A percentile compares a stretch with the other conserved stretches of the same genome.
Evolutionary conservation across 2,888 invertebrate species (phyloP).

Genomic region (Heteromurus nitidus): DNA sequence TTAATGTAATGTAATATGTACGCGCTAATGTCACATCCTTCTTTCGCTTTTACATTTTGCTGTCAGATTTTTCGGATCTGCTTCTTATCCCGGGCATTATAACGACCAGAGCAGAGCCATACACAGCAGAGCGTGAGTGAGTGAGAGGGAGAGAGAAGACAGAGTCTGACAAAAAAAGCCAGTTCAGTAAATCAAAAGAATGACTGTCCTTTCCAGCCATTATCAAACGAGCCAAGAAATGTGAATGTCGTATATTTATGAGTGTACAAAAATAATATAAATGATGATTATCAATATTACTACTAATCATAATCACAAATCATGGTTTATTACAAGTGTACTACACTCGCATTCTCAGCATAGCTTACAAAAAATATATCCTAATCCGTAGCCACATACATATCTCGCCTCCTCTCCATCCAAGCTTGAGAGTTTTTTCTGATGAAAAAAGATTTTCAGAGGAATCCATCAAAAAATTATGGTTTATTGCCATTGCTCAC

Average conservation of each 20-base stretch:
- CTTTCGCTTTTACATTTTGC: constrained; percentile 59
- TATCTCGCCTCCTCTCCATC: no score
- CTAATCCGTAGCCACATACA: no score
- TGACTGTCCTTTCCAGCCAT: constrained; percentile 68
- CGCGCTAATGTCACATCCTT: constrained; percentile 61
- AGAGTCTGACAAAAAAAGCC: constrained; percentile 61
- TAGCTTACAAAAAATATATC: background rate
- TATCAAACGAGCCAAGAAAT: constrained; percentile 68
- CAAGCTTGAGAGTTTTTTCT: no score
- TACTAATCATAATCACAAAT: constrained; percentile 68
- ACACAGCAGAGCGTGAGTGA: background rate
- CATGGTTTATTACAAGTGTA: constrained; percentile 55
- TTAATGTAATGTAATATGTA: constrained; percentile 62
- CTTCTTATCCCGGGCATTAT: constrained; percentile 50
- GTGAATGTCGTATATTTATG: constrained; percentile 65
- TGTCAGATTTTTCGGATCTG: constrained; percentile 65
- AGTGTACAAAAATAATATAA: constrained; percentile 65
- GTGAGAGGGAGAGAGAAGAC: constrained; percentile 14
- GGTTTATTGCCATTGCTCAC: constrained; percentile 52
- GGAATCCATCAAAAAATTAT: constrained; percentile 65
- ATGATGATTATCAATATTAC: constrained; percentile 68
- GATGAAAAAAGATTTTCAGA: constrained; percentile 47
- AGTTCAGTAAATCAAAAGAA: constrained; percentile 67
- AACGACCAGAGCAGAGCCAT: background rate
- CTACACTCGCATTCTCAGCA: constrained; percentile 18